Base-by-base conservation (phyloP, 2,797 vertebrate species). In the Poecilia gillii region DNA sequence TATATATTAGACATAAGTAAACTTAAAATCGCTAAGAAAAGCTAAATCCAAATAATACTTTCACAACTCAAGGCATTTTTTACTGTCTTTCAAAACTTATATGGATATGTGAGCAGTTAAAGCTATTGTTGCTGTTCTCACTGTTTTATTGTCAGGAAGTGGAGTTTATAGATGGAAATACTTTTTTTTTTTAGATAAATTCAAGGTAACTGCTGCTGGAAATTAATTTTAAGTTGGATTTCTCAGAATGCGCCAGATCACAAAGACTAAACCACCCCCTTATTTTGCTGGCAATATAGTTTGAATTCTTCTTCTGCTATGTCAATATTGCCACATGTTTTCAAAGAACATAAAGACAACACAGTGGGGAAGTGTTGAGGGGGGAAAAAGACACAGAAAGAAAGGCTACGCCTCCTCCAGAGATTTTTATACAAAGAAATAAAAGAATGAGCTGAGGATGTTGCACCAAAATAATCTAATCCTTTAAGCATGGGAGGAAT, bases 391-490 rank as follows among this genome's bases (percentile, higher is more conserved):
- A 76, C 51, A 81, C 36, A 83, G 85, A 87, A 87, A 90, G 84
- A 47, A 47, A 73, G 20, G 72, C 83, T 86, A 59, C 82, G 82
- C 79, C 84, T 85, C 84, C 88, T 85, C 83, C 90, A 80, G 78
- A 90, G 82, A 87, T 3, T 81, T 88, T 80, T 80, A 79, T 72
- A 31, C 73, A 81, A 73, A 83, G 78, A 79, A 77, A 85, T 73
- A 84, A 82, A 81, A 84, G 73, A 91, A 80, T 76, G 81, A 85
- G 85, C 81, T 33, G 80, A 84, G 85, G 73, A 90, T 87, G 83
- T 89, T 83, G 76, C 84, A 89, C 80, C 86, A 83, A 86, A 86
- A 92, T 85, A 89, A 89, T 87, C 87, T 92, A 91, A 90, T 92
- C 90, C 90, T 89, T 82, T 90, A 87, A 92, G 89, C 83, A 84